A percentile compares a stretch with the other conserved stretches of the same genome.
These are phyloP conservation scores for Isichthys henryi DNA, from an alignment of 2,113 vertebrate genomes.

Conservation along the genomic window DNA sequence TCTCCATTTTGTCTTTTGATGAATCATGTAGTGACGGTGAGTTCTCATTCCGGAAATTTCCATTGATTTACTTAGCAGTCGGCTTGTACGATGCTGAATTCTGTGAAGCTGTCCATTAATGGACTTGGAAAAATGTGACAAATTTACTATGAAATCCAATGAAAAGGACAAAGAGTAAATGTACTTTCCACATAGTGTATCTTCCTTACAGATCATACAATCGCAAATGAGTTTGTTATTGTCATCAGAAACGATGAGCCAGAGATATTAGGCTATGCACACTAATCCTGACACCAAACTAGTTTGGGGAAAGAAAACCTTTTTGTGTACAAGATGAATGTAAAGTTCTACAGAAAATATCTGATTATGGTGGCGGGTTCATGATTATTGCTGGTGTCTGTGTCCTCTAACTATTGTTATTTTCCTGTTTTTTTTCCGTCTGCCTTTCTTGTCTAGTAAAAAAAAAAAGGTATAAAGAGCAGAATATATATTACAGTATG, in stretches of 20 bases:
- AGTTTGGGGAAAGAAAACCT: not conserved
- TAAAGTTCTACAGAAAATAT: not conserved
- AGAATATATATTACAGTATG: not conserved
- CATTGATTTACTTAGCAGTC: not conserved
- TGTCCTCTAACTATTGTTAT: not conserved
- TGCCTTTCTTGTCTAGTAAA: not conserved
- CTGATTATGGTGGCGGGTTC: not conserved
- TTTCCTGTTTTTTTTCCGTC: not conserved
- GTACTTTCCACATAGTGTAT: not conserved
- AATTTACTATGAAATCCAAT: not conserved
- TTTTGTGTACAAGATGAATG: constrained; percentile 8
- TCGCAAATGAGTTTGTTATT: not conserved
- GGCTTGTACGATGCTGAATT: not conserved
- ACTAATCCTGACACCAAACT: not conserved
- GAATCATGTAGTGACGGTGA: not conserved
- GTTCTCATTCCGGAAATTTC: not conserved
- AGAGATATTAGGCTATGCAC: not conserved
- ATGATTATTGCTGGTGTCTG: not conserved
- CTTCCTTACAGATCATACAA: not conserved
- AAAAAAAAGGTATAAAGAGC: not conserved
- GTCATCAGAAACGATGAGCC: not conserved
- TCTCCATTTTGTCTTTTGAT: not conserved
- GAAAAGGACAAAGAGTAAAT: not conserved
- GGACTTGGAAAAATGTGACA: not conserved
- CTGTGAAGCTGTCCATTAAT: not conserved